phyloP scores from a whole-genome alignment of 2,113 vertebrate genomes.

The Pantherophis guttatus region DNA sequence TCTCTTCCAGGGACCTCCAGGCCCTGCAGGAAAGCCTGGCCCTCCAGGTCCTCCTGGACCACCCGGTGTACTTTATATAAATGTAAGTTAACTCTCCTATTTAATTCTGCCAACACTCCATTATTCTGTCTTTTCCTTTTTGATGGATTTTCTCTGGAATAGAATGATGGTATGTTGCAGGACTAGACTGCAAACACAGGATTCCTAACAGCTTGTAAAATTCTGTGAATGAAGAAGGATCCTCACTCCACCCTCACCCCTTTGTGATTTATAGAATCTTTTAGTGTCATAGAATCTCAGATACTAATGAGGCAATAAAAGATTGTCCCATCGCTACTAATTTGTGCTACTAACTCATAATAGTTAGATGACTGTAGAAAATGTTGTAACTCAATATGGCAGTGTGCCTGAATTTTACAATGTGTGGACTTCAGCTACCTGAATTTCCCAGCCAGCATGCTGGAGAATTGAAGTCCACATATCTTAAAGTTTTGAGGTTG shows the following conservation, averaged over 20 bases:
- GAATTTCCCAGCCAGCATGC: not conserved
- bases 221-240: not conserved
- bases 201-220: not conserved
- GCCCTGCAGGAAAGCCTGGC: conserved; percentile 44
- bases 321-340: not conserved
- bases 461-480: not conserved
- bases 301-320: not conserved
- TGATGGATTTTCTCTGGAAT: not conserved
- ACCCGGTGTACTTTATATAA: conserved; percentile 67
- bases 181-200: not conserved
- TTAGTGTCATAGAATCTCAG: not conserved
- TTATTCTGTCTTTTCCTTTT: not conserved
- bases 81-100: conserved; percentile 44
- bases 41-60: conserved; percentile 58
- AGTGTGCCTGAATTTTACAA: not conserved
- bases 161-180: not conserved
- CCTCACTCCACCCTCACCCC: not conserved
- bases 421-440: not conserved
- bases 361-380: not conserved
- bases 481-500: not conserved
- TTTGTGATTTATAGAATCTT: not conserved
- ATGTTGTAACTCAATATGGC: not conserved
- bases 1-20: conserved; percentile 51
- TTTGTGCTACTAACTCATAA: not conserved
- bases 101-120: fast-evolving